Base-by-base conservation (phyloP, 2,888 invertebrate genomes). In the Desoria tigrina region DNA sequence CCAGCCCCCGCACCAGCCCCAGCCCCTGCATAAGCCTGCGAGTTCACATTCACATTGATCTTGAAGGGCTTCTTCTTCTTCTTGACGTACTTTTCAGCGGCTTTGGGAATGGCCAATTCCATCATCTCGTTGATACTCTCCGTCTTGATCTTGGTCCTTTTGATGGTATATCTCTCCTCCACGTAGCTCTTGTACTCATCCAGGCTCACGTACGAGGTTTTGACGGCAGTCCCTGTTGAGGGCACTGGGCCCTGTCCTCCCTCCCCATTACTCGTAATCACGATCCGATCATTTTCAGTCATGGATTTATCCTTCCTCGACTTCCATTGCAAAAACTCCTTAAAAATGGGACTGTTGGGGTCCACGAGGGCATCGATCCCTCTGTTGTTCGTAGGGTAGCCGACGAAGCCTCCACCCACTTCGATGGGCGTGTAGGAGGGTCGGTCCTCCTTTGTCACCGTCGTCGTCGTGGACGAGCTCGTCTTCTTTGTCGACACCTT, bases 271-370 rank as follows among this genome's bases (percentile, higher is more conserved):
- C 61, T 61, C 2, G 61, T 14, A 21, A 61, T 49, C 21, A 51
- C n/a, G 1, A 61, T 51, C 28, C 42, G 9, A 1, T 61, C 65
- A 55, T 61, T 61, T 1, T 61, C 55, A 26, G 55, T 55, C 1
- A 65, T 51, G 14, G 61, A 56, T 24, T 61, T 61, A 42, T 50
- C 51, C n/a, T 32, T 55, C 11, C 57, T 53, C 1, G 65, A 55
- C 21, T 56, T 61, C 51, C 50, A 65, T 24, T 61, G 65, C 4
- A 65, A 56, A 27, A 57, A 65, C 51, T 50, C 26, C 24, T 61
- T 61, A 42, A 65, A 65, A 18, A 65, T 27, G 1, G 65, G 65
- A 24, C 61, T 59, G 42, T 65, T 61, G 2, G 65, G 54, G 28
- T 65, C 56, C 27, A 56, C 50, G 21, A 61, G 21, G 16, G 60